These are phyloP conservation scores for Electrophaes corylata DNA, from an alignment of 2,888 invertebrate species.

Conservation along the genomic window DNA sequence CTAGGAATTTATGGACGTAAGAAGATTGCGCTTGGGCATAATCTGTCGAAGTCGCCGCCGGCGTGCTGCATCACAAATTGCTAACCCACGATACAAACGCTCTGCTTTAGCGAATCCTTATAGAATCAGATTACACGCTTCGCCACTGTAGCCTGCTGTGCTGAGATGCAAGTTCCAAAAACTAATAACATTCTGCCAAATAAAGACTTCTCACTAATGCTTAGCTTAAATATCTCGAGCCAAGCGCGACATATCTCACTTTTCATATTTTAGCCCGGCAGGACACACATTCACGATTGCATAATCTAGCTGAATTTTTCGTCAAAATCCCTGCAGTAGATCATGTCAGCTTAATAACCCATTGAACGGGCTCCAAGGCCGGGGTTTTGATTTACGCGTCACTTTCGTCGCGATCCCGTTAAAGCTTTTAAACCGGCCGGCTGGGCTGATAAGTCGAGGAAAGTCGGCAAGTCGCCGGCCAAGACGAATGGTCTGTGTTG, in stretches of 20 bases:
- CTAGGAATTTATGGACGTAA: conserved; percentile 73
- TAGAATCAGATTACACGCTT: conserved; percentile 63
- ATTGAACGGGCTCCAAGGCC: conserved; percentile 58
- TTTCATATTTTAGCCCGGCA: too few species aligned
- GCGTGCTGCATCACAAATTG: conserved; percentile 60
- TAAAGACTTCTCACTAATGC: too few species aligned
- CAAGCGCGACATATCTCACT: too few species aligned
- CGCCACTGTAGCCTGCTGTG: conserved; percentile 26
- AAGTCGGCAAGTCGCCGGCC: conserved; percentile 72
- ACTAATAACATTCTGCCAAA: too few species aligned
- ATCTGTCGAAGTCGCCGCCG: conserved; percentile 57
- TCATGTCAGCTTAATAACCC: conserved; percentile 53
- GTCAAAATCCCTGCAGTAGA: conserved; percentile 49
- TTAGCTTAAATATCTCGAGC: too few species aligned
- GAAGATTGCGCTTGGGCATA: conserved; percentile 65
- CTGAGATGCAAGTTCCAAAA: too few species aligned
- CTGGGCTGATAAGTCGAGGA: conserved; percentile 58
- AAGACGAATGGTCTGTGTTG: conserved; percentile 66
- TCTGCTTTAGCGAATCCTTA: conserved; percentile 65
- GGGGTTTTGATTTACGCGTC: conserved; percentile 71
- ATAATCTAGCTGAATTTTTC: conserved; percentile 26
- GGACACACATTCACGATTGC: conserved; percentile 25
- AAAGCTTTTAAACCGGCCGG: conserved; percentile 68
- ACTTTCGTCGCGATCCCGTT: conserved; percentile 77
- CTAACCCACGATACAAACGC: conserved; percentile 59